Percentiles rank a stretch among this genome's conserved stretches.
Evolutionary conservation across 23 tunicate genomes (phyloP).

Genomic region (Ascidia mentula): DNA sequence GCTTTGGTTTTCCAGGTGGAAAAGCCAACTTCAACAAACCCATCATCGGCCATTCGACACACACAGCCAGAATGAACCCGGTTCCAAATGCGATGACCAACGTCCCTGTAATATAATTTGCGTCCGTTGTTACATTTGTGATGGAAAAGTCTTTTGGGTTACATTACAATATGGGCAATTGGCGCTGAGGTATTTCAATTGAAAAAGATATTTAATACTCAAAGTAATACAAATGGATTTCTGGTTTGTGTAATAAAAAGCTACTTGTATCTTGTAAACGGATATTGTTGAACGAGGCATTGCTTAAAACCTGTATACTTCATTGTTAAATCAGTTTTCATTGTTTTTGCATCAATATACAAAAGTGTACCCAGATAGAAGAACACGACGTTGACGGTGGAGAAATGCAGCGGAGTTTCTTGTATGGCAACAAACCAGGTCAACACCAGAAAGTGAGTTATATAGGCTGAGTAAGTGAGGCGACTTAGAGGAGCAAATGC

Average conservation of each 20-base stretch:
- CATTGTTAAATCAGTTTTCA: no score
- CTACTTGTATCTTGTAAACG: no score
- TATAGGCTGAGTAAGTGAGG: constrained; percentile 29
- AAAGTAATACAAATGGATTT: no score
- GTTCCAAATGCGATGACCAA: constrained; percentile 1
- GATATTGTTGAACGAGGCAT: no score
- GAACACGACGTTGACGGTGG: constrained; percentile 20
- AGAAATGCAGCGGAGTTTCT: constrained; percentile 18
- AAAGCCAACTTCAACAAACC: constrained; percentile 19
- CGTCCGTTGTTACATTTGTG: no score
- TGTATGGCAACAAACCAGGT: constrained; percentile 18
- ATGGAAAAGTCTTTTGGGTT: neutral
- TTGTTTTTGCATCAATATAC: no score
- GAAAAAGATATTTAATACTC: no score
- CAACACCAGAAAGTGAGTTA: constrained; percentile 18
- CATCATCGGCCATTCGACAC: constrained; percentile 28
- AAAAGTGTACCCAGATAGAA: constrained; percentile 17
- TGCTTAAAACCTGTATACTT: no score
- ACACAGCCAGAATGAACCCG: constrained; percentile 15
- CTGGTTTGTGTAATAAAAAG: no score
- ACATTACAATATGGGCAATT: neutral
- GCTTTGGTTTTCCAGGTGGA: neutral
- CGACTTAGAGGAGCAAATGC: constrained; percentile 37
- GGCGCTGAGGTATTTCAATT: neutral
- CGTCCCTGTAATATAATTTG: constrained; percentile 33